Evolutionary conservation across 2,113 vertebrate genomes (phyloP).

Genomic region (Hippoglossus stenolepis): DNA sequence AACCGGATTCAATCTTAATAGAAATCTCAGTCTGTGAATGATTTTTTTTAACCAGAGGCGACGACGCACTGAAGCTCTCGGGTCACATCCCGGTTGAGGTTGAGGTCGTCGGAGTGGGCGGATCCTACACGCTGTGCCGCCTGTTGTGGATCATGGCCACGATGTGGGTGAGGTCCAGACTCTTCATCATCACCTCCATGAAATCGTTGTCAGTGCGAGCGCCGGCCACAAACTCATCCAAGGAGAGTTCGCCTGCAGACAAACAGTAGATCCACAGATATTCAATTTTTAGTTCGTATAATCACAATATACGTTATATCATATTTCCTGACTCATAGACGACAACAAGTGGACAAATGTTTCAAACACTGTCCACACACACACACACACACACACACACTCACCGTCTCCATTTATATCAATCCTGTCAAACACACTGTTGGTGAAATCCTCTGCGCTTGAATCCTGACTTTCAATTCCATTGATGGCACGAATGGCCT

Average conservation of each 20-base stretch:
- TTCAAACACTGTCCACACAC: no score
- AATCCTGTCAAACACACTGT: conserved; percentile 89
- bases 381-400: conserved; percentile 16
- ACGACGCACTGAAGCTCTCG: neutral
- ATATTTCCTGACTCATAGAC: no score
- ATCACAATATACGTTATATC: no score
- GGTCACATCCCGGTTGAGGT: conserved; percentile 6
- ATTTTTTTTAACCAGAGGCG: conserved; percentile 13
- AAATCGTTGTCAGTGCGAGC: conserved; percentile 89
- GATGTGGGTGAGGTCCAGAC: conserved; percentile 90
- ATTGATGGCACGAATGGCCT: conserved; percentile 92
- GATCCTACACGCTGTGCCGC: conserved; percentile 83
- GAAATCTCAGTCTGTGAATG: conserved; percentile 45
- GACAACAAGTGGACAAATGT: no score
- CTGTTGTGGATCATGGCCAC: conserved; percentile 91
- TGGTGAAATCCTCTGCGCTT: conserved; percentile 90
- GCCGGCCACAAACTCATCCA: conserved; percentile 92
- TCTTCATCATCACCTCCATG: conserved; percentile 94
- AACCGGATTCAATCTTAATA: conserved; percentile 43
- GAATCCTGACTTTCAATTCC: conserved; percentile 84
- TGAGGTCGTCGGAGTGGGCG: neutral
- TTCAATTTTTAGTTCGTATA: neutral
- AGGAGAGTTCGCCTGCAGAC: conserved; percentile 87
- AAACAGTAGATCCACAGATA: neutral
- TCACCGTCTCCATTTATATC: conserved; percentile 92